Base-by-base conservation (phyloP, 2,797 vertebrate genomes). In the Tokudaia tokunoshimensis region DNA sequence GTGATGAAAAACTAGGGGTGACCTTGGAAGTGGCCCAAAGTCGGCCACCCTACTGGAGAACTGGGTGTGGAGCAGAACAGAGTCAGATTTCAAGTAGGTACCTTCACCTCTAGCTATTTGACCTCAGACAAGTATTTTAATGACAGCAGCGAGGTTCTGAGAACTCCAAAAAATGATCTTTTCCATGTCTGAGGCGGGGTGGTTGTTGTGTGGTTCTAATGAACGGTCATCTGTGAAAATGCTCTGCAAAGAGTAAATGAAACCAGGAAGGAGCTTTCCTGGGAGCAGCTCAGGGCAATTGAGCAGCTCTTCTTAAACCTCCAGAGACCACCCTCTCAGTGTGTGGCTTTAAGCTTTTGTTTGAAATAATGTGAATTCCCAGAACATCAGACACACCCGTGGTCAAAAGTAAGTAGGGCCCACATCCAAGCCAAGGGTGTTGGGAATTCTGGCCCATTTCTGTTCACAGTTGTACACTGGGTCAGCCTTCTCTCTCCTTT, bases 341-440 rank as follows among this genome's bases (percentile, higher is more conserved):
- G 97, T 98, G 98, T 97, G 97, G 98, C 96, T 98, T 96, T 91
- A 74, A 95, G 96, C 94, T 97, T 97, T 98, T 97, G 92, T 97
- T 97, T 97, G 96, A 96, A 98, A 96, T 95, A 50, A 92, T 97
- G 90, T 80, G 96, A 97, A 98, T 97, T 98, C 95, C 96, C 96
- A 97, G 97, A 97, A 98, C 95, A 95, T 96, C 83, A 96, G 95
- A 90, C 97, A 96, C 97, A 24, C 98, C 98, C 96, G 55, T 37
- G 3, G 81, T 94, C 97, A 96, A 97, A 88, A 97, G 95, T 79
- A 95, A 98, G 96, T 92, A 90, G 72, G 76, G 92, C 91, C 97
- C 96, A 97, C 97, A 92, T 96, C 97, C 96, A 37, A 96, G 87
- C 44, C 85, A 79, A 95, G 91, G 95, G 97, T 97, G 95, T 95